Evolutionary conservation across 92 coral and sea anemone genomes (phyloP).

Genomic region (Muricea muricata): DNA sequence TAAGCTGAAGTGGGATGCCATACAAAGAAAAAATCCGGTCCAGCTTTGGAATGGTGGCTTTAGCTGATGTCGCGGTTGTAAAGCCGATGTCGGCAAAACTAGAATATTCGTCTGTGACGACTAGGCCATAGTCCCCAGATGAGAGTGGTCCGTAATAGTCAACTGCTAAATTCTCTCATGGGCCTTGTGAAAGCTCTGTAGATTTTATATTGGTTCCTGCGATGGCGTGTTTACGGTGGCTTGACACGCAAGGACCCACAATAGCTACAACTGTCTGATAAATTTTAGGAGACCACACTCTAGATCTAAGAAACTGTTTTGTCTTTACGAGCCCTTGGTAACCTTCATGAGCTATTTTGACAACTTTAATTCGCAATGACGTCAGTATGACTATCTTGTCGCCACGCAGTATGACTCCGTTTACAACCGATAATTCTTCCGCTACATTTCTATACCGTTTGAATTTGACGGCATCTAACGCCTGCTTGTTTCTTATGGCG

Average conservation of each 20-base stretch:
- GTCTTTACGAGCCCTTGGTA: too few relatives aligned
- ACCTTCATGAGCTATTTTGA: too few relatives aligned
- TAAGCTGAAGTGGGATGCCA: too few relatives aligned
- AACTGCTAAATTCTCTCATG: constrained; percentile 6
- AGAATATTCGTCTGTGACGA: too few relatives aligned
- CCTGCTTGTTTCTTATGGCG: background rate
- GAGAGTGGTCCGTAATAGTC: constrained; percentile 35
- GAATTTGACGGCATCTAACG: background rate
- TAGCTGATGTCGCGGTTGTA: too few relatives aligned
- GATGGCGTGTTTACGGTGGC: constrained; percentile 29
- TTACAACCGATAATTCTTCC: background rate
- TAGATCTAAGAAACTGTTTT: constrained; percentile 14
- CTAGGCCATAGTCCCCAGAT: too few relatives aligned
- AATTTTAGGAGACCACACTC: constrained; percentile 5
- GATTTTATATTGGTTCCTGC: constrained; percentile 31
- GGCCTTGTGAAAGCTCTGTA: background rate
- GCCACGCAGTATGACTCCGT: constrained; percentile 18
- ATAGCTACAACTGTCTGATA: too few relatives aligned
- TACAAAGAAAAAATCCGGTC: too few relatives aligned
- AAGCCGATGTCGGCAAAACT: too few relatives aligned
- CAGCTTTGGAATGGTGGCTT: too few relatives aligned
- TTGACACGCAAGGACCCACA: constrained; percentile 30
- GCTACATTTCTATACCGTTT: background rate
- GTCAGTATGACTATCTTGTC: too few relatives aligned
- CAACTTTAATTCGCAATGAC: too few relatives aligned